Evolutionary conservation across 2,797 vertebrate genomes (phyloP), one percentile per base, ranked within the genome.

Genomic region (Enoplosus armatus): DNA sequence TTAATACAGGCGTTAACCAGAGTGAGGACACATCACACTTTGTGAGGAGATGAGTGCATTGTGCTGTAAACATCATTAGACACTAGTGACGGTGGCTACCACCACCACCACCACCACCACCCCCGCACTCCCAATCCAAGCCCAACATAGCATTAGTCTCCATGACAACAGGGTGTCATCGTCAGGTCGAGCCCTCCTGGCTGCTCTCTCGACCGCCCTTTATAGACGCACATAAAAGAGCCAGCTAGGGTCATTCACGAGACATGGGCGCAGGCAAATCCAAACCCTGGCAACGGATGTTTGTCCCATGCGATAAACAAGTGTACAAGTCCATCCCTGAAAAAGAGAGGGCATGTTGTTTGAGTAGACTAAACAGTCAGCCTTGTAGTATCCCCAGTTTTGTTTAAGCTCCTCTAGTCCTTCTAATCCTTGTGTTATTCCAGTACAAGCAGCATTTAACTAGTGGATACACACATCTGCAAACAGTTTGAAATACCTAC

Each of bases 401-500:
- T 85, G 86, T 93, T 87, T 85, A 87, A 91, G 91, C 90, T 93
- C 74, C 91, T 89, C 88, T 84, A 89, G 93, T 84, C 93, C 91
- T 92, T 90, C 27, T 86, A 91, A 94, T 93, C 94, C 93, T 59
- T 1, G 83, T 94, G 96, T 95, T 96, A 95, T 95, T 95, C 83
- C 79, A 85, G 80, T 79, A 86, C 83, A 82, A 89, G 80, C 86
- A 72, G 88, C 86, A 79, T 92, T 87, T 90, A 91, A 90, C 91
- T 92, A 87, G 90, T 91, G 91, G 92, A 94, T 95, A 90, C 85
- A 63, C 95, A 98, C 96, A 97, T 97, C 96, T 98, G 97, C 96
- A 95, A 96, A 95, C 95, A 96, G 93, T 98, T 97, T 96, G 92
- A 95, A 89, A 95, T 50, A 83, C 77, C 72, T 72, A 37, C 71